Evolutionary conservation across 2,797 vertebrate species (phyloP).

Genomic region (Rhadinocentrus ornatus): DNA sequence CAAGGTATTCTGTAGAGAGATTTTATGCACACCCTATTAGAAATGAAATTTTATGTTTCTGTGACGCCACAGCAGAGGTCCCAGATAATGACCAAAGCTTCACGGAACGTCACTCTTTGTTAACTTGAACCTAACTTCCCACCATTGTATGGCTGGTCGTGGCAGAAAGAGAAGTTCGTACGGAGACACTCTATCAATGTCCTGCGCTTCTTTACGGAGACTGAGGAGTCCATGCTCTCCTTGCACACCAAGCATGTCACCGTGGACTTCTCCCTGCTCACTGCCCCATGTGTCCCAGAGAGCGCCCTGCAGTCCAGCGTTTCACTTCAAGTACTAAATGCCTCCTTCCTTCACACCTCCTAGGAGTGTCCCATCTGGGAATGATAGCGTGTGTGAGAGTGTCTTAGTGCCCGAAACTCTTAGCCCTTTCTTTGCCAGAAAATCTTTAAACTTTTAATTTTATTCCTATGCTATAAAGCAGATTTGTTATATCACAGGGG

Average conservation of each 20-base stretch:
- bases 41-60: slow-evolving; percentile 15
- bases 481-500: slow-evolving; percentile 16
- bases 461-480: slow-evolving; percentile 38
- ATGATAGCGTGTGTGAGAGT: slow-evolving; percentile 51
- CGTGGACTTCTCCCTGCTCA: slow-evolving; percentile 93
- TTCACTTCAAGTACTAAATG: slow-evolving; percentile 79
- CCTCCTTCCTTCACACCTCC: slow-evolving; percentile 30
- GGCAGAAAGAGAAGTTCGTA: slow-evolving; percentile 86
- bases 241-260: slow-evolving; percentile 86
- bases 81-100: slow-evolving; percentile 19
- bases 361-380: slow-evolving; percentile 67
- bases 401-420: slow-evolving; percentile 31
- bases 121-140: slow-evolving; percentile 70
- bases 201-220: slow-evolving; percentile 76
- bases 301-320: slow-evolving; percentile 71
- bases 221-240: slow-evolving; percentile 79
- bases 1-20: slow-evolving; percentile 83
- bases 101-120: slow-evolving; percentile 31
- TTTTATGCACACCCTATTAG: slow-evolving; percentile 1
- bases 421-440: slow-evolving; percentile 63
- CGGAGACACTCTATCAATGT: slow-evolving; percentile 89
- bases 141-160: slow-evolving; percentile 62
- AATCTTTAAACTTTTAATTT: slow-evolving; percentile 38
- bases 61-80: slow-evolving; percentile 4
- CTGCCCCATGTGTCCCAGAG: slow-evolving; percentile 82